Percentiles rank a stretch among this genome's conserved stretches.
Conservation (phyloP, 2,888 invertebrate species). For the Trichogramma dendrolimi region DNA sequence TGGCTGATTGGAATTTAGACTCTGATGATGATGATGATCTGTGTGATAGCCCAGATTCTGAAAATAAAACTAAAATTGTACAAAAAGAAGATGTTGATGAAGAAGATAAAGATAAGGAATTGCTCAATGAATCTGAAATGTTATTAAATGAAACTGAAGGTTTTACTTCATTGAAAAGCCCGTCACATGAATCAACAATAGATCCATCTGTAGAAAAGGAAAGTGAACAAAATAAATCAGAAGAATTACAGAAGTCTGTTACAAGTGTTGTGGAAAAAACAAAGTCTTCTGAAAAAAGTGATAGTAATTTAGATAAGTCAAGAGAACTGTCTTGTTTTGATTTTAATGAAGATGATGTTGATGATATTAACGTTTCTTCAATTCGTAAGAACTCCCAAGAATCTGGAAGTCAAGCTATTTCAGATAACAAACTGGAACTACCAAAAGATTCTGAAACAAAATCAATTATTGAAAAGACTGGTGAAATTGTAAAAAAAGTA, state of each 20-base stretch:
- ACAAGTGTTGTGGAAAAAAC: constrained; percentile 21
- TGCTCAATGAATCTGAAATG: constrained; percentile 42
- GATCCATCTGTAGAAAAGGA: constrained; percentile 16
- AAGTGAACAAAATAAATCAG: constrained; percentile 18
- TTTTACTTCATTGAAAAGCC: constrained; percentile 23
- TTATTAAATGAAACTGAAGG: constrained; percentile 45
- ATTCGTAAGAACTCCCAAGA: constrained; percentile 67
- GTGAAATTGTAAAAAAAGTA: constrained; percentile 43
- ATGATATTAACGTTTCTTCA: constrained; percentile 55
- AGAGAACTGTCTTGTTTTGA: constrained; percentile 65
- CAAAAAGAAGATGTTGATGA: constrained; percentile 27
- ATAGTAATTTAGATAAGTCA: constrained; percentile 24
- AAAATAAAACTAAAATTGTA: constrained; percentile 10
- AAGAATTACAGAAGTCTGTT: constrained; percentile 10
- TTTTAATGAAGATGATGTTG: constrained; percentile 72
- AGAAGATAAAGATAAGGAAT: constrained; percentile 36
- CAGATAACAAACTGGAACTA: constrained; percentile 39
- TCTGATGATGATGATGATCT: constrained; percentile 52
- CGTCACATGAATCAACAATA: neutral
- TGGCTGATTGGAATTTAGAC: constrained; percentile 76
- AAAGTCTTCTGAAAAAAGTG: constrained; percentile 24
- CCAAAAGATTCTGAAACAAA: constrained; percentile 33
- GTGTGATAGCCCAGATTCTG: constrained; percentile 21
- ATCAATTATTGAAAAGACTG: constrained; percentile 44
- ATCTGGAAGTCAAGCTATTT: constrained; percentile 47